Base-by-base conservation (phyloP, 35 echinoderm and acorn worm species). In the Acanthaster planci region DNA sequence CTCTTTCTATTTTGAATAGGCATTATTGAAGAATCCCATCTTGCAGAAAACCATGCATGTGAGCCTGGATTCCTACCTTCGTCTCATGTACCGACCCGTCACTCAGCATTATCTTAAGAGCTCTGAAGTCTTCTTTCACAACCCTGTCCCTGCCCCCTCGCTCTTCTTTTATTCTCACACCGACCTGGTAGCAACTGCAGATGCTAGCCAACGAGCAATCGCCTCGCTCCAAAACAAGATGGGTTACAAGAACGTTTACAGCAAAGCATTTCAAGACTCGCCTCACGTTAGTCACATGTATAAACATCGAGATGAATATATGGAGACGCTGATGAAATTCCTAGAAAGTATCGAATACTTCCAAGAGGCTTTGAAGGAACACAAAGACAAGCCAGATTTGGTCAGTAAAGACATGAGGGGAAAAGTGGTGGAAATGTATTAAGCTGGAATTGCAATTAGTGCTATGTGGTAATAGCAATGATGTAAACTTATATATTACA, bases 131-230 rank as follows among this genome's bases (percentile, higher is more conserved):
- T 97, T 97, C 82, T 67, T 86, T 55, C 67, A 89, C 38, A 89
- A 89, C 78, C 90, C 90, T 17, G 90, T 97, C 1, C 77, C 75
- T 7, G 90, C 88, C 39, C 94, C 94, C 14, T 51, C 94, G 6
- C 38, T 97, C 21, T 97, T 97, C 77, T 85, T 92, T 80, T 97
- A 97, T 72, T 97, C 94, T 27, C 55, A 92, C 60, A 88, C 86
- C 3, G 94, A 97, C 56, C 86, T 90, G 0, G 82, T 97, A 0
- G 90, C 90, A 10, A 68, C 81, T 14, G 54, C 94, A 7, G 77
- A 59, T 0, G 56, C 76, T 5, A 89, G 76, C 50, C 78, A 84
- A 38, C 86, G 64, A 34, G 87, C 56, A 2, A 92, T 97, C 10
- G 5, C 51, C 10, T 59, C 52, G 10, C 44, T 97, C 16, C 68